These are phyloP conservation scores for Sminthurides bifidus DNA, from an alignment of 1,140 invertebrate genomes.

Conservation along the genomic window DNA sequence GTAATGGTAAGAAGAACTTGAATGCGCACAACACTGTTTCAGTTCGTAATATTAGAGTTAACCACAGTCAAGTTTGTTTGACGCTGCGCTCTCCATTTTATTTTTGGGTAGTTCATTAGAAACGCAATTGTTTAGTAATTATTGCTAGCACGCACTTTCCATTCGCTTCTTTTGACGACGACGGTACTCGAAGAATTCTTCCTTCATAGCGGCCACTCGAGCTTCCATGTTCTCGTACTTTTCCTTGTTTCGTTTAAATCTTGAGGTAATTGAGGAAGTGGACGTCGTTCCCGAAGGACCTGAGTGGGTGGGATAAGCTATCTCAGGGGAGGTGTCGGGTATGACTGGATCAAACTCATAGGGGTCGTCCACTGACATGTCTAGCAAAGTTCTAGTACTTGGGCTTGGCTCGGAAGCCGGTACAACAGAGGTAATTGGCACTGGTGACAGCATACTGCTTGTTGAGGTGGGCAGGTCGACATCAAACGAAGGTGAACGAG, in stretches of 20 bases:
- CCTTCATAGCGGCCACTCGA: conserved; percentile 83
- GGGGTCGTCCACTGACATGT: conserved; percentile 83
- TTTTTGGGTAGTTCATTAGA: no score
- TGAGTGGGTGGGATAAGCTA: conserved; percentile 27
- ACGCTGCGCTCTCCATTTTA: no score
- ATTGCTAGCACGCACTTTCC: conserved; percentile 56
- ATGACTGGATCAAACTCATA: conserved; percentile 81
- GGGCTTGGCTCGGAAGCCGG: conserved; percentile 29
- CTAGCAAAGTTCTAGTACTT: conserved; percentile 38
- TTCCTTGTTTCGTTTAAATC: conserved; percentile 33
- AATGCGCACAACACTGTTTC: no score
- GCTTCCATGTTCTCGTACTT: conserved; percentile 65
- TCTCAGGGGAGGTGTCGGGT: conserved; percentile 51
- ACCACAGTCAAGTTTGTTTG: no score
- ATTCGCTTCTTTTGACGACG: conserved; percentile 64
- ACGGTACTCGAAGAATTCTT: conserved; percentile 86
- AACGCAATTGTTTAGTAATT: conserved; percentile 21
- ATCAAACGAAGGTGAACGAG: conserved; percentile 28
- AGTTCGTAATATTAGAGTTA: no score
- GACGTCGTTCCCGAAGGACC: conserved; percentile 32
- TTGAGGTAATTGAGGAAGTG: conserved; percentile 21
- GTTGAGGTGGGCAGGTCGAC: no score
- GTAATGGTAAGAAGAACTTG: no score
- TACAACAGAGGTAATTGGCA: conserved; percentile 12
- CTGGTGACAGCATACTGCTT: neutral